Base-by-base conservation (phyloP, 2,113 vertebrate species). In the Brachyhypopomus gauderio region DNA sequence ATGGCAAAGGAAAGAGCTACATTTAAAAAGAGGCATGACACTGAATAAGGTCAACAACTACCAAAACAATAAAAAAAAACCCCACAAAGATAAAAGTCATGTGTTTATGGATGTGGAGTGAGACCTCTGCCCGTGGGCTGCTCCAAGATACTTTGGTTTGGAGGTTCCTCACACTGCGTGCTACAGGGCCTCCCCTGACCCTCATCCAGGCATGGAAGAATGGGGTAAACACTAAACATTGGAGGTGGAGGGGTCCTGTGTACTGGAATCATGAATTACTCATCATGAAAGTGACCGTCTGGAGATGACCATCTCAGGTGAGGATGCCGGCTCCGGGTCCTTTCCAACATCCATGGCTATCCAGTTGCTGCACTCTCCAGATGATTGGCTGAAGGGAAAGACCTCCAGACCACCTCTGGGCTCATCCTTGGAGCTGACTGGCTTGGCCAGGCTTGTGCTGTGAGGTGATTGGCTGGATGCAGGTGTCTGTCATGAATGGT, bases 401-500 rank as follows among this genome's bases (percentile, higher is more conserved):
- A 30, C 63, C 14, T 30, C 45, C 63, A 66, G 14, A 67, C 30
- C 17, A 67, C 64, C 64, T 67, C 12, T 9, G 0, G 17, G 55
- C 27, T 74, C 27, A 16, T 20, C 9, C 3, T 59, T 58, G 12
- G 75, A 77, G 60, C 75, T 20, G 59, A 63, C 45, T 41, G 56
- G 56, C 23, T 62, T 3, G 34, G 30, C 22, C 30, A n/a, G 36
- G 36, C 58, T 63, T 36, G 25, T 36, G 55, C 27, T 63, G 56
- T 72, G 3, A 75, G 72, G 38, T 25, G 85, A 77, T 88, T 84
- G 89, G 70, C 86, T 91, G 58, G 52, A 63, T 30, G 52, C 82
- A 19, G 72, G 14, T 12, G 41, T 55, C 48, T 25, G 9, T 34
- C 77, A 83, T 90, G 92, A 89, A 88, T 85, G 92, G 86, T 89